Conservation (phyloP, 1,140 invertebrate genomes). For the Papilio glaucus region DNA sequence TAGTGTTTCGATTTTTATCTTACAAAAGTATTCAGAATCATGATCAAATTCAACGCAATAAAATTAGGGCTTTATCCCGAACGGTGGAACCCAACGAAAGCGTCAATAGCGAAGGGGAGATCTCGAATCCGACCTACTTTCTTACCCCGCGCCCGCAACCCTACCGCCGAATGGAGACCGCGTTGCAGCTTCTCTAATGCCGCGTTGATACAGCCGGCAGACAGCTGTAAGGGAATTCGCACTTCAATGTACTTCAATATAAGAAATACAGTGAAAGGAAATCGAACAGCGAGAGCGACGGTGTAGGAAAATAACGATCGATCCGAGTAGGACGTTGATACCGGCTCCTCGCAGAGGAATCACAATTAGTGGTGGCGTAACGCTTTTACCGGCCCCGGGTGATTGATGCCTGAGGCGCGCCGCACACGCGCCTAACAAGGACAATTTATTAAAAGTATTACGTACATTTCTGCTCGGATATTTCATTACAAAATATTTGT, state of each 20-base stretch:
- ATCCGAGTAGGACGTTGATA: constrained; percentile 66
- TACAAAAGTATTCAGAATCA: constrained; percentile 52
- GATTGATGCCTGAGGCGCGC: constrained; percentile 61
- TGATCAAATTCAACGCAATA: constrained; percentile 66
- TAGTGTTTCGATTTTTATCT: constrained; percentile 48
- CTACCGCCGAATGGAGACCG: constrained; percentile 52
- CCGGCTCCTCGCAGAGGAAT: constrained; percentile 56
- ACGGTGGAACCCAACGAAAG: constrained; percentile 65
- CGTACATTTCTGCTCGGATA: constrained; percentile 11
- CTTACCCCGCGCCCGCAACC: constrained; percentile 57
- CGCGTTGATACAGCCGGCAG: constrained; percentile 52
- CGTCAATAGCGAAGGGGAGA: constrained; percentile 57
- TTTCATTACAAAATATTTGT: constrained; percentile 2
- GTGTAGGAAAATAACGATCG: constrained; percentile 52
- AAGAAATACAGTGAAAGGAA: constrained; percentile 53
- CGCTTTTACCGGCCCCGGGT: constrained; percentile 66
- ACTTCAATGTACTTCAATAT: constrained; percentile 59
- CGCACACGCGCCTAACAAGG: constrained; percentile 29
- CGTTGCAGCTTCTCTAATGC: constrained; percentile 54
- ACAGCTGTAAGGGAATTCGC: constrained; percentile 52
- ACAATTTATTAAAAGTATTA: constrained; percentile 33
- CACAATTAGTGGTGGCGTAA: constrained; percentile 75
- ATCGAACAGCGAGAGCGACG: constrained; percentile 42
- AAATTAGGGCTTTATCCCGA: constrained; percentile 77
- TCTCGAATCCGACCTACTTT: constrained; percentile 72